phyloP scores from a whole-genome alignment of 2,888 invertebrate genomes.

The Dryococelus australis region DNA sequence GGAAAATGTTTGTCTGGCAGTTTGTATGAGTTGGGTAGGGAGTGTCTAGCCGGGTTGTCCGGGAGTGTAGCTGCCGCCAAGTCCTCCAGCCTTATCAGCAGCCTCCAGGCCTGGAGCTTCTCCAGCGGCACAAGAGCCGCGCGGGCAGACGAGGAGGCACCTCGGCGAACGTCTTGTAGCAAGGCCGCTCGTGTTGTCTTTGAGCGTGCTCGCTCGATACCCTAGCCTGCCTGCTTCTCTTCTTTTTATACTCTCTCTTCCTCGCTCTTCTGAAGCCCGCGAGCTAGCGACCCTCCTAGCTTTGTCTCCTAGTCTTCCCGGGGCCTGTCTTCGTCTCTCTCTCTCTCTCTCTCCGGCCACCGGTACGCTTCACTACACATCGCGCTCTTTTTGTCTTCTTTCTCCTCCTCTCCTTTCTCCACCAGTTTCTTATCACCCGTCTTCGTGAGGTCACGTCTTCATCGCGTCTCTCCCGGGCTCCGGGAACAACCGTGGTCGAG shows the following conservation, averaged over 20 bases:
- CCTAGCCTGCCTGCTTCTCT: conserved; percentile 1
- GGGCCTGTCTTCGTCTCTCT: background rate
- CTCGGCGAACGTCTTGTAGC: background rate
- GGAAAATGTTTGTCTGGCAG: too few relatives aligned
- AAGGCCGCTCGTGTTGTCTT: background rate
- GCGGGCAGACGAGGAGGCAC: too few relatives aligned
- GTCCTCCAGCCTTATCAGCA: background rate
- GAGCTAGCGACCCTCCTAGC: conserved; percentile 10
- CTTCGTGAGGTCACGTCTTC: background rate
- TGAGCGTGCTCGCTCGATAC: conserved; percentile 28
- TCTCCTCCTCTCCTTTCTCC: background rate
- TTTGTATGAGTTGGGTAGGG: too few relatives aligned
- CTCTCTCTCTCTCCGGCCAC: background rate
- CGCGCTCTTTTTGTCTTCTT: background rate
- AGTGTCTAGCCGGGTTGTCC: background rate
- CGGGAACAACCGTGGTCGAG: background rate
- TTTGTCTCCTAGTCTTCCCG: conserved; percentile 19
- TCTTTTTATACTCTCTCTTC: background rate
- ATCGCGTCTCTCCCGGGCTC: background rate
- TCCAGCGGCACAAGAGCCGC: background rate
- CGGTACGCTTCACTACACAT: background rate
- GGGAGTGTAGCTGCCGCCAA: background rate
- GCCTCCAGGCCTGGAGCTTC: background rate
- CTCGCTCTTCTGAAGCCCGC: background rate
- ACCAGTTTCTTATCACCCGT: background rate